phyloP scores from a whole-genome alignment of 2,113 vertebrate species.

The Ardeotis arabs region DNA sequence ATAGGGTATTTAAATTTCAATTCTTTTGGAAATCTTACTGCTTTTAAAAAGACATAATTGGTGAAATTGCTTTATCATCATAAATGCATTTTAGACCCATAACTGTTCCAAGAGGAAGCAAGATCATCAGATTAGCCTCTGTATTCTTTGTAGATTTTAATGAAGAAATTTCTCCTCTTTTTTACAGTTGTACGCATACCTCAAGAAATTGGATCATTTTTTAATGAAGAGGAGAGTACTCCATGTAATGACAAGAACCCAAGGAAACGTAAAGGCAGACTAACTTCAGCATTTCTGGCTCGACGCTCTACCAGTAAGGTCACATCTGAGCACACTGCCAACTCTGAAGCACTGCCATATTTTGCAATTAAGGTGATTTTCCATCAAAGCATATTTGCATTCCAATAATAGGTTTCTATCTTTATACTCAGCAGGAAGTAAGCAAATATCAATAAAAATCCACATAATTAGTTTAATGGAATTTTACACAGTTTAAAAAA shows the following conservation, averaged over 20 bases:
- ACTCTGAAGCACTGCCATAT: neutral
- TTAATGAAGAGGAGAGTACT: neutral
- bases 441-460: neutral
- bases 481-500: neutral
- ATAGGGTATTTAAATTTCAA: neutral
- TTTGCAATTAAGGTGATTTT: neutral
- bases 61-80: neutral
- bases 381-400: neutral
- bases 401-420: neutral
- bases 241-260: neutral
- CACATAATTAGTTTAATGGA: neutral
- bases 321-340: neutral
- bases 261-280: neutral
- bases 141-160: neutral
- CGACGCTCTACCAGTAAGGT: neutral
- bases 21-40: neutral
- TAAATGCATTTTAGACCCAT: neutral
- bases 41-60: neutral
- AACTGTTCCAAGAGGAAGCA: neutral
- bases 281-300: neutral
- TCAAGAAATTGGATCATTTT: neutral
- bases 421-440: neutral
- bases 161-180: neutral
- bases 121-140: neutral
- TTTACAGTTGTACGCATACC: neutral